Conservation (phyloP, 2,888 invertebrate species). For the Zootermopsis nevadensis region DNA sequence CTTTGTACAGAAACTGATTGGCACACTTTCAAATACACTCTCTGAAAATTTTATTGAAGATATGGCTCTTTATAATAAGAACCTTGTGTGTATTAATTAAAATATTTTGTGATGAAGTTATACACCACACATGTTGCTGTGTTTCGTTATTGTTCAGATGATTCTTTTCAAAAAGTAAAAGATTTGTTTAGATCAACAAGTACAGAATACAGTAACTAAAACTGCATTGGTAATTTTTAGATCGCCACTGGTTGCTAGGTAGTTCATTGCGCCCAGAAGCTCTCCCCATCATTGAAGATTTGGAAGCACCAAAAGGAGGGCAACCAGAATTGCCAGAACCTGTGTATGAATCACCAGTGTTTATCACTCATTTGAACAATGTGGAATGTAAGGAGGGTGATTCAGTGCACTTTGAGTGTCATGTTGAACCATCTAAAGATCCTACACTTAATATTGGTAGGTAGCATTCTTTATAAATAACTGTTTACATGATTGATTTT, state of each 20-base stretch:
- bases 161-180: too few relatives aligned
- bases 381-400: constrained; percentile 90
- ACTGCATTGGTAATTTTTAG: constrained; percentile 60
- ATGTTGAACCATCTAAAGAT: constrained; percentile 91
- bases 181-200: too few relatives aligned
- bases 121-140: too few relatives aligned
- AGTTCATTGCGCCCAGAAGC: constrained; percentile 92
- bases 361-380: constrained; percentile 91
- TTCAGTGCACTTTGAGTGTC: constrained; percentile 90
- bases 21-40: too few relatives aligned
- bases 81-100: too few relatives aligned
- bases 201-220: background rate
- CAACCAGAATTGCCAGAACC: constrained; percentile 80
- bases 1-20: too few relatives aligned
- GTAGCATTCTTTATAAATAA: constrained; percentile 32
- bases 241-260: constrained; percentile 87
- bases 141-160: too few relatives aligned
- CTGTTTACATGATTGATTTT: background rate
- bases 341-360: constrained; percentile 85
- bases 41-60: too few relatives aligned
- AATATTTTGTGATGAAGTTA: too few relatives aligned
- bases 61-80: too few relatives aligned
- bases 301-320: constrained; percentile 82
- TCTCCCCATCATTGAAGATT: constrained; percentile 83
- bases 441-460: constrained; percentile 82